Conservation (phyloP, 1,140 invertebrate species). For the Macrostomum lignano region DNA sequence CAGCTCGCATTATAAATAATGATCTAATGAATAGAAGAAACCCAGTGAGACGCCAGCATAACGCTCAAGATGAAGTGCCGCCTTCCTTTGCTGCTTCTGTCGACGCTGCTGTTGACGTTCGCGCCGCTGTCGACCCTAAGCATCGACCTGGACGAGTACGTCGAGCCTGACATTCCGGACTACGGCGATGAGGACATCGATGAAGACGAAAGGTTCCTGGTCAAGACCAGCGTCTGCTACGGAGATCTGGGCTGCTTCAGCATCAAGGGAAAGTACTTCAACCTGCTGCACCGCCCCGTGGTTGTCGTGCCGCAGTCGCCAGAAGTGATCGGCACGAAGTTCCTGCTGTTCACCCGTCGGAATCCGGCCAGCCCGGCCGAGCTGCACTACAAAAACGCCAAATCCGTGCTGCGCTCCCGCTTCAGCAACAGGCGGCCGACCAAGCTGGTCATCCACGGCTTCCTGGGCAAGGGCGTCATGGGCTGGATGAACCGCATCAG, state of each 20-base stretch:
- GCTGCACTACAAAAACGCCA: constrained; percentile 18
- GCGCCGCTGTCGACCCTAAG: too few relatives aligned
- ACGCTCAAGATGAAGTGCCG: too few relatives aligned
- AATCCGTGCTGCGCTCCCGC: constrained; percentile 17
- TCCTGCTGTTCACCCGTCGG: constrained; percentile 29
- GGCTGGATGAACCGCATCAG: too few relatives aligned
- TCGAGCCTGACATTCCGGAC: too few relatives aligned
- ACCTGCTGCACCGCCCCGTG: constrained; percentile 31
- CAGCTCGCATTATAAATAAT: too few relatives aligned
- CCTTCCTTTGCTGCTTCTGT: too few relatives aligned
- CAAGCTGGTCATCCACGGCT: not conserved
- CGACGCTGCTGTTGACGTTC: too few relatives aligned
- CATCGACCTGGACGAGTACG: too few relatives aligned
- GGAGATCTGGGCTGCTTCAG: constrained; percentile 68
- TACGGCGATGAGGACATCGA: too few relatives aligned
- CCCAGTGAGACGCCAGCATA: too few relatives aligned
- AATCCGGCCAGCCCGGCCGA: constrained; percentile 14
- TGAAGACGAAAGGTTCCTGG: too few relatives aligned
- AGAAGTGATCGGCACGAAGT: constrained; percentile 41
- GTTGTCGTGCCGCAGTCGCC: constrained; percentile 59
- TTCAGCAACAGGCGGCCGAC: constrained; percentile 9
- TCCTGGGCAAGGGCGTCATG: not conserved
- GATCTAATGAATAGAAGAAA: too few relatives aligned
- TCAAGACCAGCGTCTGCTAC: constrained; percentile 50
- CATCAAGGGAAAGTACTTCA: constrained; percentile 60